Conservation (phyloP, 2,888 invertebrate species). For the Xylota segnis region DNA sequence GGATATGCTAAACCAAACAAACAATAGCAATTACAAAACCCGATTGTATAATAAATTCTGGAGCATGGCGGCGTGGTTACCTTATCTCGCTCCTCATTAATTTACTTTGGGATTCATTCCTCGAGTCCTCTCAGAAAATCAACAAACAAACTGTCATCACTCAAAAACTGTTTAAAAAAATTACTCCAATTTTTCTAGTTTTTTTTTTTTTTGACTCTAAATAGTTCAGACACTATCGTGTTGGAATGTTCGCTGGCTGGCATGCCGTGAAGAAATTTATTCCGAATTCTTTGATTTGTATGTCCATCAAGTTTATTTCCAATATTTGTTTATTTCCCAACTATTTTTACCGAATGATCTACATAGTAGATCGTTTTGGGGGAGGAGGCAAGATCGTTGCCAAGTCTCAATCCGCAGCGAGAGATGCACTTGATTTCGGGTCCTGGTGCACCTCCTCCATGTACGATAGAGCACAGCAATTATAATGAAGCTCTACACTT, state of each 20-base stretch:
- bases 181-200: slow-evolving; percentile 41
- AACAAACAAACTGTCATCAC: slow-evolving; percentile 76
- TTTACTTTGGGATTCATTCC: slow-evolving; percentile 59
- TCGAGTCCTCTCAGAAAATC: slow-evolving; percentile 66
- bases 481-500: slow-evolving; percentile 10
- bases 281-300: slow-evolving; percentile 59
- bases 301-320: slow-evolving; percentile 74
- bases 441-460: slow-evolving; percentile 29
- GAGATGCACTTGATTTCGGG: slow-evolving; percentile 57
- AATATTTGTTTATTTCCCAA: slow-evolving; percentile 69
- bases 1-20: slow-evolving; percentile 63
- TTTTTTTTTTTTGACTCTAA: slow-evolving; percentile 34
- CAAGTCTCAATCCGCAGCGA: slow-evolving; percentile 29
- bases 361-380: slow-evolving; percentile 19
- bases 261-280: slow-evolving; percentile 57
- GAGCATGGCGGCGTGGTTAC: slow-evolving; percentile 36
- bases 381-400: slow-evolving; percentile 34
- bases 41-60: slow-evolving; percentile 60
- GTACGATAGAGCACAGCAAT: slow-evolving; percentile 19
- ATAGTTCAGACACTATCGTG: slow-evolving; percentile 20
- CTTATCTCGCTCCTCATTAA: slow-evolving; percentile 66
- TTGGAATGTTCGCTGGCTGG: slow-evolving; percentile 15
- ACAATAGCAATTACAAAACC: slow-evolving; percentile 59
- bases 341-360: slow-evolving; percentile 71
- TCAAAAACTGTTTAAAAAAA: slow-evolving; percentile 68